These are phyloP conservation scores for Eulemur coronatus DNA, from an alignment of 2,797 vertebrate species.

Conservation along the genomic window DNA sequence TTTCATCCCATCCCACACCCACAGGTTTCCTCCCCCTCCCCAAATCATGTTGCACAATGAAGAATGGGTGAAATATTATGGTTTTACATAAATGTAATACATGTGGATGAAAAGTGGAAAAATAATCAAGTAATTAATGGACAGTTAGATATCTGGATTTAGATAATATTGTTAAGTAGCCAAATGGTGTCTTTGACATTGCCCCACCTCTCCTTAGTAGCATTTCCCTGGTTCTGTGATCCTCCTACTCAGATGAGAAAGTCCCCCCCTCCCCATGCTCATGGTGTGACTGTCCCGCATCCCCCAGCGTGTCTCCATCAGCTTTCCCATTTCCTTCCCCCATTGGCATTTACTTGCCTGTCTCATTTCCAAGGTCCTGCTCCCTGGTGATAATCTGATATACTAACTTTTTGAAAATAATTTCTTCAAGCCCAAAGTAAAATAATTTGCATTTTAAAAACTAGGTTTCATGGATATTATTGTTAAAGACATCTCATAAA, in stretches of 20 bases:
- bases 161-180: neutral
- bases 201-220: neutral
- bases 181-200: neutral
- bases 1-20: neutral
- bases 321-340: neutral
- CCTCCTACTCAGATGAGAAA: neutral
- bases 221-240: neutral
- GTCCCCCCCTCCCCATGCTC: neutral
- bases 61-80: neutral
- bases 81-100: constrained; percentile 3
- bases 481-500: neutral
- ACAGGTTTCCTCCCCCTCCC: accelerated
- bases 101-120: neutral
- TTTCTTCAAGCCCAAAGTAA: neutral
- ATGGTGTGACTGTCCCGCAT: neutral
- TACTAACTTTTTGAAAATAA: constrained; percentile 11
- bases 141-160: neutral
- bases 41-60: neutral
- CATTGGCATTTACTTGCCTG: neutral
- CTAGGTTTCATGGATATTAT: neutral
- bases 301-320: neutral
- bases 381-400: neutral
- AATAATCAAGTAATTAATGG: neutral
- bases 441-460: constrained; percentile 41
- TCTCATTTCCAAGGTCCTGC: constrained; percentile 3